phyloP scores from a whole-genome alignment of 2,113 vertebrate species.

The Lonchura striata region DNA sequence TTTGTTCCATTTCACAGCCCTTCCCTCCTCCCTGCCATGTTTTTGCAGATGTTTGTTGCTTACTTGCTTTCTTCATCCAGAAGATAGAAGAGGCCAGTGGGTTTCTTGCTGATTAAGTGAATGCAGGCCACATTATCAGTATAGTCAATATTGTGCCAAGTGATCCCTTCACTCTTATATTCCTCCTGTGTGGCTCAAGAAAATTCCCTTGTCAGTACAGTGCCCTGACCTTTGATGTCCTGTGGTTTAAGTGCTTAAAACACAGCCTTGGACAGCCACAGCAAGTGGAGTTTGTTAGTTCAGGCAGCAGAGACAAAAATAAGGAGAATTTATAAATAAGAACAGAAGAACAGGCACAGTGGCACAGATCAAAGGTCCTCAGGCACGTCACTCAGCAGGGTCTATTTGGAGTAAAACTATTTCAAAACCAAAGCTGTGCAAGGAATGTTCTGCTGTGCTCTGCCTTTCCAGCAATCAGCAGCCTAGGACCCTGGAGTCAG shows the following conservation, averaged over 20 bases:
- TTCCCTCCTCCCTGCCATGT: not conserved
- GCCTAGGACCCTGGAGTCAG: not conserved
- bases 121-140: conserved; percentile 97
- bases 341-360: not conserved
- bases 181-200: conserved; percentile 84
- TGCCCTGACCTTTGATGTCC: not conserved
- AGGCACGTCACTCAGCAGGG: not conserved
- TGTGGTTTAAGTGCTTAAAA: not conserved
- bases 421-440: not conserved
- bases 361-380: not conserved
- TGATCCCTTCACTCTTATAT: conserved; percentile 94
- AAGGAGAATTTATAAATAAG: not conserved
- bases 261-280: not conserved
- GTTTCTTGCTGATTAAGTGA: conserved; percentile 97
- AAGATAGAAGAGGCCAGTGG: conserved; percentile 93
- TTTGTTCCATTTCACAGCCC: not conserved
- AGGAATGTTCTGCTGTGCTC: not conserved
- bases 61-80: conserved; percentile 99
- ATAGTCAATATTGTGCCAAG: conserved; percentile 98
- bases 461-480: not conserved
- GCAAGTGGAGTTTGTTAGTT: conserved; percentile 20
- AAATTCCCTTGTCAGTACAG: conserved; percentile 41
- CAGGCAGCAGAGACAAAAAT: conserved; percentile 10
- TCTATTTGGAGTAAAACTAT: not conserved
- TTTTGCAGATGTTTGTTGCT: conserved; percentile 45